phyloP scores from a whole-genome alignment of 2,888 invertebrate species.

The Heliconius ismenius region DNA sequence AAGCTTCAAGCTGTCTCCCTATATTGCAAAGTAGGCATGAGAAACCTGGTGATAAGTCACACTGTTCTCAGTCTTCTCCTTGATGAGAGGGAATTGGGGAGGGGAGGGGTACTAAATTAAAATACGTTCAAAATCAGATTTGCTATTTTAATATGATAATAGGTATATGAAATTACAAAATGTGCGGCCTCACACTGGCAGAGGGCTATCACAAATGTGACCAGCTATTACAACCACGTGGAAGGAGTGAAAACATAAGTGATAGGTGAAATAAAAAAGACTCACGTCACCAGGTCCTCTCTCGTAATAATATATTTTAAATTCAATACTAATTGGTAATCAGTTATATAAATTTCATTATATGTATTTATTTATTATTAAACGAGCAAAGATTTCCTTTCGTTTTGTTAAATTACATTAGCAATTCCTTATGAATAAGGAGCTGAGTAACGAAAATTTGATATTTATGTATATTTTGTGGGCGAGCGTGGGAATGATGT shows the following conservation, averaged over 20 bases:
- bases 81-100: too few relatives aligned
- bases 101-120: too few relatives aligned
- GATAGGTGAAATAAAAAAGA: neutral
- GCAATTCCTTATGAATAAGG: conserved; percentile 46
- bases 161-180: too few relatives aligned
- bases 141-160: too few relatives aligned
- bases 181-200: too few relatives aligned
- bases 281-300: too few relatives aligned
- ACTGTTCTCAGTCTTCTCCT: neutral
- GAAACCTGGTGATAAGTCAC: neutral
- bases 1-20: neutral
- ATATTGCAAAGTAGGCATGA: neutral
- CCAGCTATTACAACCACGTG: too few relatives aligned
- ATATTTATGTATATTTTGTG: conserved; percentile 30
- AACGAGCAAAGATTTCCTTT: conserved; percentile 22
- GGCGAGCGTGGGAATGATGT: neutral
- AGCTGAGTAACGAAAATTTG: conserved; percentile 20
- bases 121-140: too few relatives aligned
- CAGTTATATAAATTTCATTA: too few relatives aligned
- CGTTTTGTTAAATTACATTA: conserved; percentile 46
- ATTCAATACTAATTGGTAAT: too few relatives aligned
- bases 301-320: neutral
- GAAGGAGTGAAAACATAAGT: neutral
- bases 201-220: too few relatives aligned
- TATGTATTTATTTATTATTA: conserved; percentile 12